Evolutionary conservation across 2,797 vertebrate genomes (phyloP), one percentile per base, ranked within the genome.

Genomic region (Spatula clypeata): DNA sequence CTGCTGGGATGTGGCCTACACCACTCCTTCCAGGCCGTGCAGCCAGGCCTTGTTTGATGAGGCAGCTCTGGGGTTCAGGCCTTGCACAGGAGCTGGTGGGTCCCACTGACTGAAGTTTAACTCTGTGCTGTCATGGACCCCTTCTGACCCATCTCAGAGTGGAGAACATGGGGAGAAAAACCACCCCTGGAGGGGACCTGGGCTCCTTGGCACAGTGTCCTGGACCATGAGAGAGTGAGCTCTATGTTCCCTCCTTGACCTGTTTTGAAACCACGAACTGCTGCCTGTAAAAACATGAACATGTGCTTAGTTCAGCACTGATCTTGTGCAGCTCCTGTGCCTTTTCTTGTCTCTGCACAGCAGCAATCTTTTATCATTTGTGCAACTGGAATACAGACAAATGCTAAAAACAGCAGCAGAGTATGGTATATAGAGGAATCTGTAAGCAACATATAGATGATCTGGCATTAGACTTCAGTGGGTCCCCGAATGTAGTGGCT

Each of bases 151-250:
- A 71, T 13, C 4, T 77, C 4, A 49, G 88, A 57, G 29, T 0
- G 0, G 12, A 65, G 29, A 81, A 65, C 14, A 4, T 11, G 13
- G 16, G 0, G 0, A 32, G 14, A 15, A 62, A 69, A n/a, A 13
- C 8, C n/a, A 32, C 0, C 2, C 9, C 13, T 53, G 24, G n/a
- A 44, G 42, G 42, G 54, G 81, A 9, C 21, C 14, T 44, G 53
- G 16, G 34, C 14, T 81, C 7, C 27, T 23, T 93, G 27, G 27
- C n/a, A 29, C 38, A 13, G 4, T 11, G 21, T 70, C 54, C 26
- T 29, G 61, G 34, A 21, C n/a, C 40, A 31, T 62, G 54, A 51
- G 26, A 34, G 16, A 61, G 8, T 8, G 1, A 27, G 5, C 24
- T 94, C 47, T 85, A 36, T 14, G 12, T 70, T 79, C 14, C 4